Base-by-base conservation (phyloP, 2,113 vertebrate genomes). In the Parus major region DNA sequence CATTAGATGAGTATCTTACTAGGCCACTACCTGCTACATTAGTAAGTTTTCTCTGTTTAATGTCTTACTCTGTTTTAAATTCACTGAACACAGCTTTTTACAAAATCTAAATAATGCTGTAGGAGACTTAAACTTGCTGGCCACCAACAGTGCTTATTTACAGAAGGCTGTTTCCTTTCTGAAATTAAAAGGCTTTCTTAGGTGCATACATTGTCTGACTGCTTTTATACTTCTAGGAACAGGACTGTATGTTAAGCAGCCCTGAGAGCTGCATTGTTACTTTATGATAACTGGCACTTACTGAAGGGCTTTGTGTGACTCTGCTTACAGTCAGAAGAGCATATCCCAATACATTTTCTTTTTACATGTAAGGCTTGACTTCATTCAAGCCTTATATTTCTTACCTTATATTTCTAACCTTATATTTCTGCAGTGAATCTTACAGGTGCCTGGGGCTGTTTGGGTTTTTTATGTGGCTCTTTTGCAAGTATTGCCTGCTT, bases 41-140 rank as follows among this genome's bases (percentile, higher is more conserved):
- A 41, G 65, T 39, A 83, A 22, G 23, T 13, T 79, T 52, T 24
- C 52, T 82, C n/a, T 63, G 18, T 94, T 92, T 90, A 92, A 64
- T 90, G 22, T 47, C 22, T 85, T 46, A 20, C 1, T 56, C 15
- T 8, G 6, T 92, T 96, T 65, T 86, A 89, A 81, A 63, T 89
- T 90, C 16, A 85, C 23, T 44, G n/a, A 92, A 88, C 85, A 49
- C 21, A n/a, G 35, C 47, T 94, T 89, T 36, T 71, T 66, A 31
- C 15, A 93, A 91, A 96, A 66, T 52, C 33, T 55, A 87, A 79
- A 39, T 65, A 66, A 25, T 22, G 6, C 23, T 77, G 46, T 36
- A 64, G 36, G 57, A 77, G 36, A 65, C 14, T 77, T 33, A 28
- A 81, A 57, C 60, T 61, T 71, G 41, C 5, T 33, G 55, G 10